Base-by-base conservation (phyloP, 2,888 invertebrate species). In the Acanthopleura granulata region DNA sequence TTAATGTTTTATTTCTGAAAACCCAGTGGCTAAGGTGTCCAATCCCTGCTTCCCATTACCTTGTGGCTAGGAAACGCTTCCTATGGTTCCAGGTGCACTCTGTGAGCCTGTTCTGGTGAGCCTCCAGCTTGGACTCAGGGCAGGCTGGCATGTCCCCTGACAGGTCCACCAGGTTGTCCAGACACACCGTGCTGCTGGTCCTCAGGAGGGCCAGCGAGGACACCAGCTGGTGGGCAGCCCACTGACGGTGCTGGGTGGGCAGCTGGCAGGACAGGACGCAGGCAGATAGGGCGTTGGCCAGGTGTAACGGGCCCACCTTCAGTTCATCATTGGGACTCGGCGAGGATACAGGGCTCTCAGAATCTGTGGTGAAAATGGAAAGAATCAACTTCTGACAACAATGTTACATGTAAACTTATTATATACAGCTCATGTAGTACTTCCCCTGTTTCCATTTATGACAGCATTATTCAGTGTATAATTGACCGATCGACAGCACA, bases 201-300 rank as follows among this genome's bases (percentile, higher is more conserved):
- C 72, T 80, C 79, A 49, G 81, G 77, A 78, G 27, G 22, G 81
- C 76, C 77, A 85, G 78, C 74, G 83, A 77, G 71, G 72, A 74
- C 18, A 93, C 93, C 78, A 94, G 88, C 85, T 93, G 93, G 78
- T 93, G 92, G 0, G 92, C 91, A 0, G 93, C 93, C 94, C 93
- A 94, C 84, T 93, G 92, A 50, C 93, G 91, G 81, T 92, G 91
- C 40, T 88, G 88, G 18, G 91, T 89, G 62, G 91, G 89, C n/a
- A 93, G 89, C 72, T 91, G 90, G 27, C 91, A 91, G 0, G 93
- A 93, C 77, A 93, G 88, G 16, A 93, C 91, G 87, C 93, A 93
- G 0, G 93, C 93, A 6, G 93, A 91, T 72, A 93, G 86, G 9
- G 93, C 93, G 87, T 93, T 93, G 57, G 93, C 92, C 62, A 94